Percentiles rank a stretch among this genome's conserved stretches.
These are phyloP conservation scores for Chaitophorus viminalis DNA, from an alignment of 2,888 invertebrate species.

Conservation along the genomic window DNA sequence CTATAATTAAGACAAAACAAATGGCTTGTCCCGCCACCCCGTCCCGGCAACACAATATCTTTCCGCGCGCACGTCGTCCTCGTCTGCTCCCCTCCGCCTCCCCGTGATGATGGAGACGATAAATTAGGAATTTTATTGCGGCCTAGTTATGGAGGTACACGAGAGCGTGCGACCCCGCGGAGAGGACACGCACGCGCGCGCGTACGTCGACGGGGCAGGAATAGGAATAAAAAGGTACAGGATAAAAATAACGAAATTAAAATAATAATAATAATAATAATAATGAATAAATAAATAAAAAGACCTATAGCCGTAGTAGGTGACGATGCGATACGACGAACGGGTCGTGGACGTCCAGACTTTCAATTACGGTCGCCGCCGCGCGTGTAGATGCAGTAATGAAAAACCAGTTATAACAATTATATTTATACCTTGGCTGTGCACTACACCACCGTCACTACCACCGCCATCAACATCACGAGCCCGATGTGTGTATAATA, in stretches of 20 bases:
- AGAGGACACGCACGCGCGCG: background rate
- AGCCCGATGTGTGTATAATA: too few species aligned
- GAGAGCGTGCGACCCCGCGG: background rate
- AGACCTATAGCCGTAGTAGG: background rate
- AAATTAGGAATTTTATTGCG: slow-evolving; percentile 52
- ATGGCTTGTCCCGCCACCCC: background rate
- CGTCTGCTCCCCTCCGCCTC: background rate
- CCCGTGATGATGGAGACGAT: slow-evolving; percentile 10
- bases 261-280: background rate
- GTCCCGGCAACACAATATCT: background rate
- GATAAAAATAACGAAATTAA: too few species aligned
- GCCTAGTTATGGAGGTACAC: background rate
- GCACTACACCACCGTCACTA: too few species aligned
- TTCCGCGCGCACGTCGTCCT: background rate
- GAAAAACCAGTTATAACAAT: slow-evolving; percentile 5
- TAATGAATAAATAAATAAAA: background rate
- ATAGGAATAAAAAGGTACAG: too few species aligned
- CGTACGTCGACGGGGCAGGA: too few species aligned
- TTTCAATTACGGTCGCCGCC: slow-evolving; percentile 23
- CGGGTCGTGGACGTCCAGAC: background rate
- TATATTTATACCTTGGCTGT: too few species aligned
- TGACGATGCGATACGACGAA: background rate
- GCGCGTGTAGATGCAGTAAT: slow-evolving; percentile 5
- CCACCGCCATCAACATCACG: too few species aligned
- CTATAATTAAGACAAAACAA: slow-evolving; percentile 39